Base-by-base conservation (phyloP, 1,140 invertebrate genomes). In the Ericerus pela region DNA sequence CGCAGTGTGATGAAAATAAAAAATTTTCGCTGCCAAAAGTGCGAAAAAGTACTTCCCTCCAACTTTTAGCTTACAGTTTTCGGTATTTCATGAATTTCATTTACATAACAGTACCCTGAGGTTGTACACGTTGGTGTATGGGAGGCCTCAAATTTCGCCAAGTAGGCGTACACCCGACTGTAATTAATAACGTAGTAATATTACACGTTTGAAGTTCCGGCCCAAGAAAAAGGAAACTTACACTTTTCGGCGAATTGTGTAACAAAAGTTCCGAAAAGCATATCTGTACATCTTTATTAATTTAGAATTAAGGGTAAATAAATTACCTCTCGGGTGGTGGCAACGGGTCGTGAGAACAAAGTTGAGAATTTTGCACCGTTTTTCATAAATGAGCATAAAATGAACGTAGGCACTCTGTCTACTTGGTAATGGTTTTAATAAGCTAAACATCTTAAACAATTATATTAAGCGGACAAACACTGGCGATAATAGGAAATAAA, bases 211-310 rank as follows among this genome's bases (percentile, higher is more conserved):
- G 30, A 33, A n/a, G n/a, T n/a, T n/a, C n/a, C n/a, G n/a, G n/a
- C n/a, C n/a, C n/a, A n/a, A n/a, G n/a, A n/a, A n/a, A n/a, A n/a
- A n/a, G n/a, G n/a, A n/a, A n/a, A n/a, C n/a, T n/a, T n/a, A n/a
- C n/a, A n/a, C n/a, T n/a, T n/a, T n/a, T n/a, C n/a, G n/a, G n/a
- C n/a, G n/a, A n/a, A n/a, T n/a, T n/a, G n/a, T n/a, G n/a, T n/a
- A n/a, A n/a, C n/a, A n/a, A n/a, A n/a, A n/a, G n/a, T n/a, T n/a
- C n/a, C n/a, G n/a, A n/a, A 47, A 24, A 47, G 26, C 41, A 47
- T 47, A 47, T 47, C 41, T 47, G n/a, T 47, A 47, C 41, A 47
- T 47, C 41, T 47, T 47, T 47, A 47, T 47, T 47, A 47, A 47
- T 47, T 47, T 47, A 47, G 16, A 47, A 47, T 47, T 47, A 47